phyloP scores from a whole-genome alignment of 2,888 invertebrate genomes.

The Allophyes oxyacanthae region DNA sequence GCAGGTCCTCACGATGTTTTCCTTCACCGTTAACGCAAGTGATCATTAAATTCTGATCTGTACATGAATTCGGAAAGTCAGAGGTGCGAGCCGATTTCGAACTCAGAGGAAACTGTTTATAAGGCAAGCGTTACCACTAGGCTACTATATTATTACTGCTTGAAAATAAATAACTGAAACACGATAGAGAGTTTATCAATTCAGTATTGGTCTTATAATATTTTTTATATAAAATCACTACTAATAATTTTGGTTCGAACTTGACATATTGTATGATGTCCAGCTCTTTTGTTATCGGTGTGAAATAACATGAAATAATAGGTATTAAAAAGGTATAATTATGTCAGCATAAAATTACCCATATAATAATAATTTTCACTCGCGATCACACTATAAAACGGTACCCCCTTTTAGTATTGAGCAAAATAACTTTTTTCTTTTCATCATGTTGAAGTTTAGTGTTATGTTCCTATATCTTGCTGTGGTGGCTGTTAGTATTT shows the following conservation, averaged over 20 bases:
- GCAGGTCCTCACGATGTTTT: too few species aligned
- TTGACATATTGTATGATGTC: constrained; percentile 27
- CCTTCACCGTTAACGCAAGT: too few species aligned
- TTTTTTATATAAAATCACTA: constrained; percentile 5
- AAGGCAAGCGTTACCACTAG: too few species aligned
- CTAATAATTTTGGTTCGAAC: constrained; percentile 18
- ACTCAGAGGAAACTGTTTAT: too few species aligned
- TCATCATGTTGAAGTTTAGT: constrained; percentile 39
- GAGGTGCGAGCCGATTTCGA: too few species aligned
- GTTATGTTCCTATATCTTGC: constrained; percentile 25
- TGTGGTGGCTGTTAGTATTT: constrained; percentile 22
- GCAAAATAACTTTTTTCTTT: constrained; percentile 1
- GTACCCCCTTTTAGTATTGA: neutral
- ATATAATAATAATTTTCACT: constrained; percentile 9
- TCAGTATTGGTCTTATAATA: too few species aligned
- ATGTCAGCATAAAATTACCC: constrained; percentile 25
- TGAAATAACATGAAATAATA: constrained; percentile 13
- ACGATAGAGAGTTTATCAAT: too few species aligned
- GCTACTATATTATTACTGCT: too few species aligned
- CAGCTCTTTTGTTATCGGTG: constrained; percentile 9
- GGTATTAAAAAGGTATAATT: constrained; percentile 14
- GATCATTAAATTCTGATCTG: too few species aligned
- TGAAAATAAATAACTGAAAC: too few species aligned
- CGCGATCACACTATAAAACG: constrained; percentile 28
- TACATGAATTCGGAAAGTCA: too few species aligned